Base-by-base conservation (phyloP, 30 jellyfish, hydroid and myxozoan species). In the Catostylus mosaicus region DNA sequence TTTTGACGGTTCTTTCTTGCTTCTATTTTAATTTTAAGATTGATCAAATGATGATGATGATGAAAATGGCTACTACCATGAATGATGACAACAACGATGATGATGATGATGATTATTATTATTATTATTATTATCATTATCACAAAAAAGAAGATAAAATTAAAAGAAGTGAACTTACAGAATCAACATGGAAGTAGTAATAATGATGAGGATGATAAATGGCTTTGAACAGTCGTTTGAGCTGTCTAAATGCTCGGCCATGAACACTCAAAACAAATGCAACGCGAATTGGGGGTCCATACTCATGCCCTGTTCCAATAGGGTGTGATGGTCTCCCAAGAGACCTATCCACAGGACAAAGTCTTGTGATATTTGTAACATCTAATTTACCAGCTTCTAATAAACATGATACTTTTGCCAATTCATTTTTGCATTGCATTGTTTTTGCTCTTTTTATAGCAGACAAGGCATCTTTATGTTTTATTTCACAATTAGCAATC, bases 391-490 rank as follows among this genome's bases (percentile, higher is more conserved):
- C 89, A 47, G 83, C 84, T 65, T 93, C 96, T 27, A 81, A 65
- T 36, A 66, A 37, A 54, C 98, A 93, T 35, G 97, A 93, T 3
- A 80, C 73, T 35, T 76, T 64, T 31, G 87, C 87, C 7, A 93
- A 77, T 37, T 93, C 97, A n/a, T 84, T 52, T 77, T 78, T 86
- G 71, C 98, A 93, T 38, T 83, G 56, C 54, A 61, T 62, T 4
- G 94, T 65, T 60, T 87, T 93, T 27, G 97, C 98, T 75, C 98
- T 73, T 29, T 47, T 87, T 24, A 93, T 63, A 38, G 98, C 97
- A 0, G 98, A 93, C 82, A 73, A 30, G n/a, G 98, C 98, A 82
- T 93, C 98, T 61, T 93, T 93, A 66, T 93, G 98, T 48, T 87
- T 87, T 54, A 88, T 51, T 9, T 40, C 83, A 75, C 98, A 93